Base-by-base conservation (phyloP, 2,113 vertebrate species). In the Macquaria australasica region DNA sequence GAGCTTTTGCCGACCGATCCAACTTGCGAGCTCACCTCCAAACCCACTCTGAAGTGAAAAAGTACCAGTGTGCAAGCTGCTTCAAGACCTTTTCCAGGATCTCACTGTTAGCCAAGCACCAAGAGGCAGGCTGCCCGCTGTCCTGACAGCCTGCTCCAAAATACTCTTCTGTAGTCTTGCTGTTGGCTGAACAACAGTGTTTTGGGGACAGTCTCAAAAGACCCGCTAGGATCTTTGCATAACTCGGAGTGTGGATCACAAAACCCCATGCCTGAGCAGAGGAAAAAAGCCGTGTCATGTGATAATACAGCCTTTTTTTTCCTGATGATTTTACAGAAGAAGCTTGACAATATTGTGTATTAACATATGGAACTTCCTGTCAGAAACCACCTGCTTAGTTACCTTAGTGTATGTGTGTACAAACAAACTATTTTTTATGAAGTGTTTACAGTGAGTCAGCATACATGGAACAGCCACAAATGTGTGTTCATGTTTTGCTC, bases 21-120 rank as follows among this genome's bases (percentile, higher is more conserved):
- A 89, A 89, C 81, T 73, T 89, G 50, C 62, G 88, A 28, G 88
- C 88, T 77, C 88, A 89, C 58, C 84, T 89, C 67, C 88, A 89
- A 23, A 89, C 88, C 4, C 88, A 89, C 68, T 84, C 84, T 1
- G 73, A 89, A 8, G 81, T 89, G 50, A 89, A 89, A 6, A 77
- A 41, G 73, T 89, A 89, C 81, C 81, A 78, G 77, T 89, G 88
- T 60, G 12, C 41, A 0, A 45, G 88, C 63, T 89, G 88, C 70
- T 78, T 84, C 58, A 89, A 87, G 84, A 84, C 84, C 41, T 89
- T 89, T 73, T 89, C 88, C 70, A 81, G 88, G 77, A 81, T 89
- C 62, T 87, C 88, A 1, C 73, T 89, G 81, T n/a, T 89, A 41
- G 63, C 81, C 77, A 89, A 87, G 66, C 88, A 89, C 74, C 84